A percentile compares a stretch with the other conserved stretches of the same genome.
These are phyloP conservation scores for Philopotamus ludificatus DNA, from an alignment of 1,140 invertebrate genomes.

Conservation along the genomic window DNA sequence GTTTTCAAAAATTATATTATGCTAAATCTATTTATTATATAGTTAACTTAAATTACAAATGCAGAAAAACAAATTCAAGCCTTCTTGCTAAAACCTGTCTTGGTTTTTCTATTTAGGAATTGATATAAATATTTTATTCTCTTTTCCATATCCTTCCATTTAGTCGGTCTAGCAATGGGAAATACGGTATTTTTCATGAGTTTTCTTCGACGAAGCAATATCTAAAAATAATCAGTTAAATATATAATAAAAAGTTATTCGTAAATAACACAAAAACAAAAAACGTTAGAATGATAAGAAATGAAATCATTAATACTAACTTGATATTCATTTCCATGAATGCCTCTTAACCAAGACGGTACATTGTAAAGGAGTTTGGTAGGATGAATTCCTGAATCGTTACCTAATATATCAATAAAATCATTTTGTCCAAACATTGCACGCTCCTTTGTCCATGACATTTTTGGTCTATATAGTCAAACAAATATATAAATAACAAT, in stretches of 20 bases:
- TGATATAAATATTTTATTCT: conserved; percentile 72
- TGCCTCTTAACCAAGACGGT: conserved; percentile 82
- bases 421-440: conserved; percentile 94
- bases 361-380: conserved; percentile 79
- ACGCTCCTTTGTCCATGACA: conserved; percentile 72
- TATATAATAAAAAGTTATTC: no score
- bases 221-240: conserved; percentile 43
- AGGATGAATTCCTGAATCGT: conserved; percentile 72
- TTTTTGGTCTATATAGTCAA: conserved; percentile 57
- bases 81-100: conserved; percentile 55
- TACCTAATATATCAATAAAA: conserved; percentile 92
- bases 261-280: no score
- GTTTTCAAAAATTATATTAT: no score
- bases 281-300: not conserved
- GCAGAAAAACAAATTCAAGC: not conserved
- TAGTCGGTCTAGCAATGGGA: conserved; percentile 66
- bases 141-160: conserved; percentile 73
- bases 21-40: no score
- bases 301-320: conserved; percentile 43
- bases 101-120: conserved; percentile 77
- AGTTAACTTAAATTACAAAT: no score
- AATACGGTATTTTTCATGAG: conserved; percentile 59
- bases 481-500: conserved; percentile 22
- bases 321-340: conserved; percentile 84
- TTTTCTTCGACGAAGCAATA: conserved; percentile 75